These are phyloP conservation scores for Alosa sapidissima DNA, from an alignment of 2,797 vertebrate genomes.

Conservation along the genomic window DNA sequence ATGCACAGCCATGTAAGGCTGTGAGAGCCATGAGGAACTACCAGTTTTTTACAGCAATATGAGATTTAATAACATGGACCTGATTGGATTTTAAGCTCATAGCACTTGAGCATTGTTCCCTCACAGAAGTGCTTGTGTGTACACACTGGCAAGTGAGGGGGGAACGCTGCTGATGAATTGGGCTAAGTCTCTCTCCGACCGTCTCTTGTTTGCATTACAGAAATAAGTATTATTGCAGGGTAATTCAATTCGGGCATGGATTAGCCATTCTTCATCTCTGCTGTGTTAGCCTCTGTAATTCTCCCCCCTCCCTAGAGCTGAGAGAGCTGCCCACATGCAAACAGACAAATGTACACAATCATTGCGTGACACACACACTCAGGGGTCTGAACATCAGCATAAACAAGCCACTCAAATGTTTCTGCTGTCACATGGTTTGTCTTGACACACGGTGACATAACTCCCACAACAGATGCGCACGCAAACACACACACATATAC, in stretches of 20 bases:
- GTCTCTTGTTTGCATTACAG: slow-evolving; percentile 49
- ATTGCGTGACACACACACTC: slow-evolving; percentile 7
- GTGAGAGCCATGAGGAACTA: neutral
- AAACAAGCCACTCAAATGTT: slow-evolving; percentile 37
- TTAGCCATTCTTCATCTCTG: slow-evolving; percentile 64
- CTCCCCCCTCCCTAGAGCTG: slow-evolving; percentile 19
- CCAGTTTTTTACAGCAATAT: slow-evolving; percentile 8
- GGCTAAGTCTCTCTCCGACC: slow-evolving; percentile 61
- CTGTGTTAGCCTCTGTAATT: slow-evolving; percentile 62
- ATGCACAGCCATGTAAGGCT: neutral
- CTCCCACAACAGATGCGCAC: slow-evolving; percentile 44
- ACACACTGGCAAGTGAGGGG: slow-evolving; percentile 33
- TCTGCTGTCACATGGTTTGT: neutral
- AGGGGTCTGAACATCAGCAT: neutral
- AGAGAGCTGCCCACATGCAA: slow-evolving; percentile 40
- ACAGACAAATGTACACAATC: slow-evolving; percentile 44
- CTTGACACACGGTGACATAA: slow-evolving; percentile 40
- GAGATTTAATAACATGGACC: slow-evolving; percentile 8
- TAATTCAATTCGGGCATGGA: slow-evolving; percentile 67
- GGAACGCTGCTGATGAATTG: slow-evolving; percentile 57
- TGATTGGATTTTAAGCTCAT: slow-evolving; percentile 16
- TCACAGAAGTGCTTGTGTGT: slow-evolving; percentile 57
- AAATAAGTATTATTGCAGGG: slow-evolving; percentile 68
- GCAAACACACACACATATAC: neutral
- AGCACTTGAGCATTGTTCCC: slow-evolving; percentile 37